phyloP scores from a whole-genome alignment of 2,113 vertebrate species.

The Austrofundulus limnaeus region DNA sequence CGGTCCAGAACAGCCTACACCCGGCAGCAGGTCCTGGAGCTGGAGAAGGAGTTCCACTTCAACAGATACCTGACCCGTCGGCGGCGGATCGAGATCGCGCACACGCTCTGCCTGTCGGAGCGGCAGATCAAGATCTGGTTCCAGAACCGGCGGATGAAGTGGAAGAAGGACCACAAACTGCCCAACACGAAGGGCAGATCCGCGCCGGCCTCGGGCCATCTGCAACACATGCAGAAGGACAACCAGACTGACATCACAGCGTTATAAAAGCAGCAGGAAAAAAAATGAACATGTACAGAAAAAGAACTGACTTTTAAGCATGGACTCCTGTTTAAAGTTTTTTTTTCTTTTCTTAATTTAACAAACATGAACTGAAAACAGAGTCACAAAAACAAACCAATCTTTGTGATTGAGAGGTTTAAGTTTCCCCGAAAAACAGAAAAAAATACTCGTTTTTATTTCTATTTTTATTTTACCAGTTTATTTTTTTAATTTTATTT shows the following conservation, averaged over 20 bases:
- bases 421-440: constrained; percentile 47
- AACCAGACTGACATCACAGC: constrained; percentile 96
- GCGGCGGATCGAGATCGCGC: constrained; percentile 97
- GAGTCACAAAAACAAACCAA: constrained; percentile 62
- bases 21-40: constrained; percentile 98
- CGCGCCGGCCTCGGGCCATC: constrained; percentile 84
- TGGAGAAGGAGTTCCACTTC: constrained; percentile 99
- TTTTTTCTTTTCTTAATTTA: constrained; percentile 57
- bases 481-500: neutral
- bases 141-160: constrained; percentile 99
- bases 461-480: constrained; percentile 8
- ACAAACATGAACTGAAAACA: constrained; percentile 53
- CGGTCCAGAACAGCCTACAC: constrained; percentile 97
- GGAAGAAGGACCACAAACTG: constrained; percentile 99
- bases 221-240: constrained; percentile 92
- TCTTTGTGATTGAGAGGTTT: constrained; percentile 47
- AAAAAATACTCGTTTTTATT: constrained; percentile 63
- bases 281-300: constrained; percentile 82
- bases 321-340: constrained; percentile 76
- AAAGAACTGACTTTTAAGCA: constrained; percentile 79
- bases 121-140: constrained; percentile 99
- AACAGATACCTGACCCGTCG: constrained; percentile 99
- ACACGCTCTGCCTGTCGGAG: constrained; percentile 95
- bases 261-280: constrained; percentile 83
- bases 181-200: constrained; percentile 98